A percentile compares a stretch with the other conserved stretches of the same genome.
These are phyloP conservation scores for Clitarchus hookeri DNA, from an alignment of 2,888 invertebrate species.

Conservation along the genomic window DNA sequence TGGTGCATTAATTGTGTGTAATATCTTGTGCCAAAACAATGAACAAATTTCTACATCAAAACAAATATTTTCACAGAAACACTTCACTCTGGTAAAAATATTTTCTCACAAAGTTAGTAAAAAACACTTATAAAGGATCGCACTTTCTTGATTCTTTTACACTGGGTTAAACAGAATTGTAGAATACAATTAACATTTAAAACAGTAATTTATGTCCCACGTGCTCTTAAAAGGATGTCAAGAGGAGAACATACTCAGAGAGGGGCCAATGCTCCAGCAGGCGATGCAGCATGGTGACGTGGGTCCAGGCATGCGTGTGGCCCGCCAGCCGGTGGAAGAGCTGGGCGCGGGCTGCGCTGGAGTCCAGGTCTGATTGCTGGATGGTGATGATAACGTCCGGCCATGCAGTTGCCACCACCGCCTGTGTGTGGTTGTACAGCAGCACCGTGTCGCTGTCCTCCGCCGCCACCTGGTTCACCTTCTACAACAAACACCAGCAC, in stretches of 20 bases:
- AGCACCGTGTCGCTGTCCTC: constrained; percentile 31
- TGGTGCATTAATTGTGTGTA: no score
- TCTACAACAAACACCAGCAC: neutral
- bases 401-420: constrained; percentile 41
- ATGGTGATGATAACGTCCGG: constrained; percentile 30
- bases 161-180: no score
- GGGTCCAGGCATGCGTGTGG: constrained; percentile 34
- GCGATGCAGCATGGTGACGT: constrained; percentile 33
- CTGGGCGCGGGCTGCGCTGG: constrained; percentile 27
- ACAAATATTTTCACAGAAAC: neutral
- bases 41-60: no score
- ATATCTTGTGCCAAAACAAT: no score
- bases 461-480: constrained; percentile 27
- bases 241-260: neutral
- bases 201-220: no score
- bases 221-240: no score
- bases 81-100: no score
- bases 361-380: constrained; percentile 34
- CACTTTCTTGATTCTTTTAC: no score
- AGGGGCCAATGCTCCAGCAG: constrained; percentile 39
- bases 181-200: no score
- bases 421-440: constrained; percentile 41
- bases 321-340: constrained; percentile 32
- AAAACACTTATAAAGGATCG: no score
- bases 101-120: no score